Base-by-base conservation (phyloP, 2,113 vertebrate genomes). In the Crypturellus undulatus region DNA sequence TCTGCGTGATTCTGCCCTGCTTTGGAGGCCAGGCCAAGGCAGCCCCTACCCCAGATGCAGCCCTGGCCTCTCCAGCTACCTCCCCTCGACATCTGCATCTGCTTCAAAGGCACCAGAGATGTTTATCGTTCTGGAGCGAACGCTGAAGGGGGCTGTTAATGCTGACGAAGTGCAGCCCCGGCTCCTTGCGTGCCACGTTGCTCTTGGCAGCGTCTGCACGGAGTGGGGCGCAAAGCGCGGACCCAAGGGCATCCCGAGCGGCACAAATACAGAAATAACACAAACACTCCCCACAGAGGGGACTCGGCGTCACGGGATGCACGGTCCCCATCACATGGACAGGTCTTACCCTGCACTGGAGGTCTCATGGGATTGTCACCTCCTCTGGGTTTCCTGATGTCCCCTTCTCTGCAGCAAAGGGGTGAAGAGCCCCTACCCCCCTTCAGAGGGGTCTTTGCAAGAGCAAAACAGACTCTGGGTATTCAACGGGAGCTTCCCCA, bases 211-310 rank as follows among this genome's bases (percentile, higher is more conserved):
- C 7, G 2, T 9, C 1, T 1, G 30, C 9, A 24, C 45, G 42
- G 43, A 73, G 12, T 7, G 1, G 22, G 56, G 6, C 2, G 25
- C 54, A 0, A 73, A 77, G 49, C 0, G 0, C 28, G 38, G 58
- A 82, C 6, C 34, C 1, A 7, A 64, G 28, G 5, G 49, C 17
- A 16, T 36, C 18, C 25, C 8, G 28, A 52, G n/a, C 26, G 70
- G 64, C 88, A 42, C 54, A 52, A 30, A 76, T 20, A 25, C 52
- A n/a, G 30, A 40, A 30, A 32, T 58, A 18, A 17, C 19, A 21
- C 30, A 58, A 58, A 58, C 10, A 10, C 10, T 18, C 8, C 36
- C 45, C 38, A 43, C 56, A 36, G 45, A 32, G 62, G 30, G 75
- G 36, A 69, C n/a, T 43, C 10, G 13, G 38, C 76, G 15, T 9